These are phyloP conservation scores for Xiphophorus couchianus DNA, from an alignment of 2,113 vertebrate species.

Conservation along the genomic window DNA sequence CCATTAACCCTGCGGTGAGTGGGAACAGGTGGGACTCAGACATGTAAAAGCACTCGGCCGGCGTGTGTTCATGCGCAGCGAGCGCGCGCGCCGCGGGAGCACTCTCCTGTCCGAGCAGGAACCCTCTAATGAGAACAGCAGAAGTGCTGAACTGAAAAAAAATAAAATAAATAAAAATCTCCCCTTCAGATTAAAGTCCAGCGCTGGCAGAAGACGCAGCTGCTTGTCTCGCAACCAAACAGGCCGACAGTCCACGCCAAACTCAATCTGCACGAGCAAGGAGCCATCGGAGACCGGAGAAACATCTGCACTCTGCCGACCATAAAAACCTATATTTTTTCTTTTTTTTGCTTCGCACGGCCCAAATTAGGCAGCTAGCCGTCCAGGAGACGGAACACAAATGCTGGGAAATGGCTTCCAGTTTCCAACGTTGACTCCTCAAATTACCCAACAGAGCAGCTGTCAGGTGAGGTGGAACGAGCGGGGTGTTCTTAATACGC, in stretches of 20 bases:
- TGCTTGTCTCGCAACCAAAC: conserved; percentile 33
- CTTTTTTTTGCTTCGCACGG: neutral
- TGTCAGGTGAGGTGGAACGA: conserved; percentile 26
- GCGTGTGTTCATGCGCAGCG: conserved; percentile 1
- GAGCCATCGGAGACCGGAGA: conserved; percentile 38
- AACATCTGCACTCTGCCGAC: conserved; percentile 45
- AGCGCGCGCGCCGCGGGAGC: conserved; percentile 21
- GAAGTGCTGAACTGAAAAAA: conserved; percentile 52
- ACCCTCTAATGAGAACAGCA: conserved; percentile 64
- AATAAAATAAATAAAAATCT: conserved; percentile 24
- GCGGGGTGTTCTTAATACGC: conserved; percentile 21
- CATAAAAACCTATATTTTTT: conserved; percentile 24
- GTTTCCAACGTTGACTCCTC: conserved; percentile 28
- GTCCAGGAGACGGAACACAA: conserved; percentile 18
- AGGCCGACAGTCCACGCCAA: conserved; percentile 21
- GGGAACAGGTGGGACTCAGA: conserved; percentile 54
- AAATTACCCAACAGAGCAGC: conserved; percentile 35
- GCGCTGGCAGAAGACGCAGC: conserved; percentile 47
- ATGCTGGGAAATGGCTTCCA: conserved; percentile 40
- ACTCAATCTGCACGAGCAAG: conserved; percentile 49
- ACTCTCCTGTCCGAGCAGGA: conserved; percentile 40
- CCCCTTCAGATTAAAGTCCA: conserved; percentile 60
- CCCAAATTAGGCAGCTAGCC: conserved; percentile 55
- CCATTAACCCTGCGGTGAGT: conserved; percentile 46
- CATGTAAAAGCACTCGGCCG: conserved; percentile 11